Conservation (phyloP, 1,140 invertebrate genomes). For the Ridgeia piscesae region DNA sequence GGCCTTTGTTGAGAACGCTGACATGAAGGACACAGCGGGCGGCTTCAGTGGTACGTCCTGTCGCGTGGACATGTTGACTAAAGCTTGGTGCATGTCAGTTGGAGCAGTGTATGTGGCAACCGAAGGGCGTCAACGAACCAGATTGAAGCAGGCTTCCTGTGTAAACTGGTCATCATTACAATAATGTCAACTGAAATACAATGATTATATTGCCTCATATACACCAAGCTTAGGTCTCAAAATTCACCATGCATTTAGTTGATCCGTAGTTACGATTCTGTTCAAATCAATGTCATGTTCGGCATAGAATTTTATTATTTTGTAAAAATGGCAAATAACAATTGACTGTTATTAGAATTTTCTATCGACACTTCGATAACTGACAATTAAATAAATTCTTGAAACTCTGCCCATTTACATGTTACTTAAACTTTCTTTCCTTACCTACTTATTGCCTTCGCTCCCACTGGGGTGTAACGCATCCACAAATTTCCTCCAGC, state of each 20-base stretch:
- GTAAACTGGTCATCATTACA: conserved; percentile 14
- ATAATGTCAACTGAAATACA: background rate
- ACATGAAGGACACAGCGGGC: conserved; percentile 37
- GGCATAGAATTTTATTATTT: background rate
- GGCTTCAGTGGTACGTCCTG: conserved; percentile 50
- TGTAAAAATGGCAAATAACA: background rate
- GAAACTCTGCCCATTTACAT: too few relatives aligned
- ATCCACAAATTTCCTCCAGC: too few relatives aligned
- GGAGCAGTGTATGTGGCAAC: background rate
- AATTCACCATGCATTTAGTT: background rate
- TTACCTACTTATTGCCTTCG: too few relatives aligned
- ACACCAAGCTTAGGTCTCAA: background rate
- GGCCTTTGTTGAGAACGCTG: conserved; percentile 70
- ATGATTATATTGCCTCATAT: too few relatives aligned
- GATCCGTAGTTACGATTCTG: background rate
- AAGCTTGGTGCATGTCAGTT: background rate
- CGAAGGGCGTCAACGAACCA: background rate
- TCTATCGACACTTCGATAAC: too few relatives aligned
- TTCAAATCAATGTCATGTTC: background rate
- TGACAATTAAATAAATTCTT: too few relatives aligned
- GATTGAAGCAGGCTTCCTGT: conserved; percentile 14
- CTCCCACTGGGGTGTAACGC: too few relatives aligned
- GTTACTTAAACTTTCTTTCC: too few relatives aligned
- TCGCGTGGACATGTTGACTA: background rate
- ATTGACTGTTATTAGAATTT: background rate